Base-by-base conservation (phyloP, 2,797 vertebrate genomes). In the Helicolenus hilgendorfi region DNA sequence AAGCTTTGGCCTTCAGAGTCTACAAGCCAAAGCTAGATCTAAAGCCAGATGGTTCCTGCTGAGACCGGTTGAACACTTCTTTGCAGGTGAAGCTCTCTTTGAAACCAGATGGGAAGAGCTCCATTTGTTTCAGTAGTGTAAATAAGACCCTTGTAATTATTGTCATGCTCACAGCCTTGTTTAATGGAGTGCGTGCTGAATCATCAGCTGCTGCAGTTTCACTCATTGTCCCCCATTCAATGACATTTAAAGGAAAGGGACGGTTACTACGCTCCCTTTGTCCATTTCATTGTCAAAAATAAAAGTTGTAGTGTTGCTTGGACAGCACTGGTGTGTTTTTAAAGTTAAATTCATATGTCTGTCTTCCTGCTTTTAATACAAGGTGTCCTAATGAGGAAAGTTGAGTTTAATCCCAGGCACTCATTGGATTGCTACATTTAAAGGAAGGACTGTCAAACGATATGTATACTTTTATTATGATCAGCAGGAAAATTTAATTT, bases 171-270 rank as follows among this genome's bases (percentile, higher is more conserved):
- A 36, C 76, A 76, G 80, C 83, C 72, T 81, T 77, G 72, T 79
- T 92, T 89, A 91, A 84, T 75, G 68, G 83, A 84, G 78, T 77
- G 24, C 60, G 27, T 70, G 85, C 79, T 88, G 92, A 92, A 82
- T 92, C 85, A 89, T 80, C 78, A 83, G 79, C 74, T 72, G 78
- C 86, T 88, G 75, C 80, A 69, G 74, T 89, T 85, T 78, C 64
- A 88, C 76, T 92, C 65, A 72, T 81, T 87, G 56, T 75, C 68
- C 31, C 59, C 26, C 58, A 76, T 70, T 77, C 72, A 84, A 18
- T 72, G 65, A 77, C 65, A 64, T 70, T 88, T 69, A 78, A 72
- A 72, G 26, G 31, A 49, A 63, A 9, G 26, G 62, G 38, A 11
- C 22, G 11, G 70, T 45, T 56, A 45, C 64, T 31, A 27, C 9